These are phyloP conservation scores for Bruchidius siliquastri DNA, from an alignment of 2,888 invertebrate genomes.

Conservation along the genomic window DNA sequence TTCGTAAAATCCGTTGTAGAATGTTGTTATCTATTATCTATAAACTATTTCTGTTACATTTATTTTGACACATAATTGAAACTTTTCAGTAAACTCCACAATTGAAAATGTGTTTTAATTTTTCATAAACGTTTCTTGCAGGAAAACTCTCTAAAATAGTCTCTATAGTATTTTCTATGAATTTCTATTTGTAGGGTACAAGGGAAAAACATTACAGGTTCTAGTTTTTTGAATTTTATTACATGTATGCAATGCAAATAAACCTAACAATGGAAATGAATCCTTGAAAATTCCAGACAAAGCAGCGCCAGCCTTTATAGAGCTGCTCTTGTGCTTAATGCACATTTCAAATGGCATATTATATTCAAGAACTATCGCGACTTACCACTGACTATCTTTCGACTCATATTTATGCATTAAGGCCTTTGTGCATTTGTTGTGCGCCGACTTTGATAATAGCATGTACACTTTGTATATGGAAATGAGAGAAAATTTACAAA, in stretches of 20 bases:
- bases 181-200: no score
- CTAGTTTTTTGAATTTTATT: no score
- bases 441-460: neutral
- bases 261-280: neutral
- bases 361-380: neutral
- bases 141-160: no score
- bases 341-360: neutral
- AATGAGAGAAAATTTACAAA: neutral
- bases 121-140: no score
- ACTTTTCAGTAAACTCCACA: no score
- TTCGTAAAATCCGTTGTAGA: no score
- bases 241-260: neutral
- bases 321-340: neutral
- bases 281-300: neutral
- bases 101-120: no score
- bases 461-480: neutral
- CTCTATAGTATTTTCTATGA: no score
- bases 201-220: no score
- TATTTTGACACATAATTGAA: no score
- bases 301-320: neutral
- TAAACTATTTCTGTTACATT: no score
- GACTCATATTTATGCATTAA: neutral
- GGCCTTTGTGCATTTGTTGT: neutral
- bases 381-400: neutral
- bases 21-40: no score